Evolutionary conservation across 2,113 vertebrate species (phyloP).

Genomic region (Vulpes vulpes): DNA sequence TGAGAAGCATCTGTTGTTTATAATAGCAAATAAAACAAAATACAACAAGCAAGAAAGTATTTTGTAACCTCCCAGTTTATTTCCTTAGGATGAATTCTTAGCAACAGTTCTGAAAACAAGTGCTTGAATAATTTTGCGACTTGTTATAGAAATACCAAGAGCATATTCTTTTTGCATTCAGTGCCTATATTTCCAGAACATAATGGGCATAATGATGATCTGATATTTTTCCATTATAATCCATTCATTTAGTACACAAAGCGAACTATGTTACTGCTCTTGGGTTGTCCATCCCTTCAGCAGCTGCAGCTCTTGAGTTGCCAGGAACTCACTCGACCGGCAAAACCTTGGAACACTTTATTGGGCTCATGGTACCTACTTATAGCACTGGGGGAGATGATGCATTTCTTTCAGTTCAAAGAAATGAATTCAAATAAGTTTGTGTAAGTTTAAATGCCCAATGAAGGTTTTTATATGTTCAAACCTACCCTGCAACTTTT

Average conservation of each 20-base stretch:
- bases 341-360: not conserved
- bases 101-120: not conserved
- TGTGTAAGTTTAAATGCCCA: not conserved
- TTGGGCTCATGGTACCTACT: not conserved
- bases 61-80: not conserved
- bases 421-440: not conserved
- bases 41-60: not conserved
- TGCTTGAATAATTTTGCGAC: not conserved
- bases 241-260: not conserved
- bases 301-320: not conserved
- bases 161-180: not conserved
- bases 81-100: constrained; percentile 4
- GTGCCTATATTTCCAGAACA: not conserved
- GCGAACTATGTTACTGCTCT: not conserved
- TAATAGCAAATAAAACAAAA: constrained; percentile 5
- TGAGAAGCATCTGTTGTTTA: not conserved
- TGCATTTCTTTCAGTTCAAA: not conserved
- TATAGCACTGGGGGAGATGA: not conserved
- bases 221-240: not conserved
- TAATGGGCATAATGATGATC: not conserved
- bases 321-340: not conserved
- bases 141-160: not conserved
- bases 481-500: not conserved
- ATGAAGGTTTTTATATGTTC: not conserved
- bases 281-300: too few relatives aligned